Percentiles rank a stretch among this genome's conserved stretches.
phyloP scores from a whole-genome alignment of 2,113 vertebrate genomes.

The Empidonax traillii region DNA sequence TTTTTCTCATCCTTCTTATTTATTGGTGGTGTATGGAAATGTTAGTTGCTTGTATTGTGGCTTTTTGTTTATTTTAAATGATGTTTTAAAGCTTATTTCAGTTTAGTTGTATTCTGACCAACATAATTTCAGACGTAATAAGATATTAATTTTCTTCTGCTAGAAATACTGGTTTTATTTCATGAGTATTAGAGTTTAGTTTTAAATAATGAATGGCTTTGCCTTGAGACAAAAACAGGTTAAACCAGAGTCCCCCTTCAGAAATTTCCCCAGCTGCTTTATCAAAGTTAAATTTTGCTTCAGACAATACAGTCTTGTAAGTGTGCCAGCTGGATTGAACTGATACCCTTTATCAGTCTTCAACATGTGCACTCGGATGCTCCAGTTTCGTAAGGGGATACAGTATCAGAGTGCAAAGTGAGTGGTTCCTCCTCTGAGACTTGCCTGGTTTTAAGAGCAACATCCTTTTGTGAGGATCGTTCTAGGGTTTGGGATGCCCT shows the following conservation, averaged over 20 bases:
- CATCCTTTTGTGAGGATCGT: not conserved
- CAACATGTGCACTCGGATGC: not conserved
- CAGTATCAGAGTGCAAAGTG: not conserved
- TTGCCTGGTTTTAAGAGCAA: not conserved
- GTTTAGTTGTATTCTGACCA: not conserved
- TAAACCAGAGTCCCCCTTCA: not conserved
- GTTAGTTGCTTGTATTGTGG: not conserved
- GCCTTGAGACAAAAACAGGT: not conserved
- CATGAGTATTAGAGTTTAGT: not conserved
- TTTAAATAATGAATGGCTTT: slow-evolving; percentile 27
- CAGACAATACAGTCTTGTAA: not conserved
- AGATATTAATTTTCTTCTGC: not conserved
- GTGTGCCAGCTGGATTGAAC: not conserved
- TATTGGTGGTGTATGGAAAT: not conserved
- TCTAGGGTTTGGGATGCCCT: not conserved
- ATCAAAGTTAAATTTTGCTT: slow-evolving; percentile 30
- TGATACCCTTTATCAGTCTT: slow-evolving; percentile 20
- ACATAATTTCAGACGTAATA: not conserved
- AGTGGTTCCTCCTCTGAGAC: not conserved
- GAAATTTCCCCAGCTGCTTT: slow-evolving; percentile 18
- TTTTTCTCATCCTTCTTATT: not conserved
- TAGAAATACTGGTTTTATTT: slow-evolving; percentile 9
- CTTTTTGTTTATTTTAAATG: slow-evolving; percentile 27
- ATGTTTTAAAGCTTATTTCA: not conserved
- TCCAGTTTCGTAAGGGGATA: fast-evolving